Percentiles rank a stretch among this genome's conserved stretches.
phyloP scores from a whole-genome alignment of 2,797 vertebrate species.

The Artibeus jamaicensis region DNA sequence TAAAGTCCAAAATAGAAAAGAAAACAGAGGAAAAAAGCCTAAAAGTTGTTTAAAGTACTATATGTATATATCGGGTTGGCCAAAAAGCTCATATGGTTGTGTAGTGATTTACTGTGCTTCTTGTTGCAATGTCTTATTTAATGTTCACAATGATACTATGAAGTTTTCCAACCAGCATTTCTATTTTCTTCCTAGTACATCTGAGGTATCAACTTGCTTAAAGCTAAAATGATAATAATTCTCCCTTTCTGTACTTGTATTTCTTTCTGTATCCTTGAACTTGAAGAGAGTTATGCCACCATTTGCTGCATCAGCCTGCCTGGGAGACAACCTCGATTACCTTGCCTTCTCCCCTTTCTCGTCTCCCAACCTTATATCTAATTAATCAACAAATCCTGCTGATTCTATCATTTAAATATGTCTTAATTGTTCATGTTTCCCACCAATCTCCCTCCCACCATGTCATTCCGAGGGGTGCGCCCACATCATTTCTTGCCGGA shows the following conservation, averaged over 20 bases:
- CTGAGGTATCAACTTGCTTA: neutral
- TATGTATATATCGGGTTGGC: neutral
- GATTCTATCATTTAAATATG: neutral
- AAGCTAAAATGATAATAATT: neutral
- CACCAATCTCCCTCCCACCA: no score
- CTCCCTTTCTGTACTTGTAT: neutral
- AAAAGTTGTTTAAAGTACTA: neutral
- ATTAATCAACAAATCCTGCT: neutral
- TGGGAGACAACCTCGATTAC: neutral
- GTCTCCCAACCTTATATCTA: neutral
- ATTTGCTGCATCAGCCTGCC: neutral
- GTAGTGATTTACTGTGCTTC: neutral
- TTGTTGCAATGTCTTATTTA: neutral
- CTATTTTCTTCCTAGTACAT: neutral
- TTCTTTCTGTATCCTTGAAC: neutral
- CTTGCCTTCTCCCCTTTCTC: neutral
- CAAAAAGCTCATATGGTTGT: neutral
- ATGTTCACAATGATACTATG: neutral
- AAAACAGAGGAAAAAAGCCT: neutral
- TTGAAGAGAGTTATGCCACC: neutral
- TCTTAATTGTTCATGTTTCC: neutral
- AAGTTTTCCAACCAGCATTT: neutral
- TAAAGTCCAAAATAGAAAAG: neutral
- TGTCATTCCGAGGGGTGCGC: neutral
- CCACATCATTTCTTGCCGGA: neutral